Conservation (phyloP, 53 echinoderm and acorn worm species). For the Astropecten irregularis region DNA sequence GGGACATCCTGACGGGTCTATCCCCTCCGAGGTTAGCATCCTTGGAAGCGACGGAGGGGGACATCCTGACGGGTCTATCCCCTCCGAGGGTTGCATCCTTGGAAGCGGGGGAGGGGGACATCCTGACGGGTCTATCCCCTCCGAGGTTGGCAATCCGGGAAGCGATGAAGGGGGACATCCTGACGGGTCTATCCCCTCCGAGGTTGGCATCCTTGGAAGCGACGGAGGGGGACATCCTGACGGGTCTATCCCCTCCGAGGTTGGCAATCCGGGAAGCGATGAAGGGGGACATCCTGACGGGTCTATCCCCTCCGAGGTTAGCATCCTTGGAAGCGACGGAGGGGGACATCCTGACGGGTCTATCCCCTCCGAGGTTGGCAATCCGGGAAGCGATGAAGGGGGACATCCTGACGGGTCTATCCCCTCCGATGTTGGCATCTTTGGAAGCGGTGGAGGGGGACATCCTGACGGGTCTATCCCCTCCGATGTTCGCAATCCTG, state of each 20-base stretch:
- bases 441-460: background rate
- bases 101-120: conserved; percentile 9
- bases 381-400: background rate
- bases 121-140: conserved; percentile 19
- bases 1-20: conserved; percentile 23
- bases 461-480: conserved; percentile 20
- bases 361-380: background rate
- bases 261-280: too few relatives aligned
- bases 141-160: background rate
- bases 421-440: background rate
- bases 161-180: background rate
- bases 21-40: background rate
- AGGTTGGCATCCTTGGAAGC: background rate
- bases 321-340: background rate
- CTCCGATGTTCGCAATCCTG: background rate
- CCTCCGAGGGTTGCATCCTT: background rate
- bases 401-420: conserved; percentile 17
- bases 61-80: conserved; percentile 18
- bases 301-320: too few relatives aligned
- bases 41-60: conserved; percentile 6
- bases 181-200: background rate
- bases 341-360: conserved; percentile 24
- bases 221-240: too few relatives aligned
- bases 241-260: too few relatives aligned
- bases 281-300: too few relatives aligned